Conservation (phyloP, 2,888 invertebrate genomes). For the Scaptomyza caliginosa region DNA sequence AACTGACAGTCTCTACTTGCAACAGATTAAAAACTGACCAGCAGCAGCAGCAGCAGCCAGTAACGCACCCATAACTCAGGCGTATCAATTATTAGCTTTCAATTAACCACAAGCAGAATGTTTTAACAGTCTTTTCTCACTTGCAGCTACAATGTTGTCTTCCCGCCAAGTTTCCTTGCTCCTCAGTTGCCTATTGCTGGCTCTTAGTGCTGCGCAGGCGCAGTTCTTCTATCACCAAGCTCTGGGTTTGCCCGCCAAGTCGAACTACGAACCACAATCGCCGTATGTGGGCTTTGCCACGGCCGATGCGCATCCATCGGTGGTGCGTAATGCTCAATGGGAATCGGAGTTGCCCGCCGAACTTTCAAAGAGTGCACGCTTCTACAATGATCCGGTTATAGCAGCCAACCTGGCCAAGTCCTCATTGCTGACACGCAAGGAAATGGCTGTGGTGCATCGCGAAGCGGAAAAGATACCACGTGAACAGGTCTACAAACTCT, state of each 20-base stretch:
- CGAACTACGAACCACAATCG: constrained; percentile 40
- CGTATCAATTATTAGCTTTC: constrained; percentile 66
- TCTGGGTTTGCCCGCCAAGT: constrained; percentile 43
- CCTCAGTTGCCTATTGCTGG: constrained; percentile 41
- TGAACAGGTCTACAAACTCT: constrained; percentile 89
- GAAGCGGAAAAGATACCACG: constrained; percentile 93
- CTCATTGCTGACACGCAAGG: constrained; percentile 91
- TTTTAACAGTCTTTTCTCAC: constrained; percentile 18
- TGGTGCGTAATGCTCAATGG: constrained; percentile 88
- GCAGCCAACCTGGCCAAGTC: constrained; percentile 90
- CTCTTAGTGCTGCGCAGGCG: constrained; percentile 41
- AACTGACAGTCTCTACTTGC: constrained; percentile 64
- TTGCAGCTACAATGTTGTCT: constrained; percentile 54
- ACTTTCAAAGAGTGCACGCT: constrained; percentile 85
- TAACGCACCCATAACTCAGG: constrained; percentile 63
- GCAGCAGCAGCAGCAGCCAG: constrained; percentile 28
- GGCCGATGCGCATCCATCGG: constrained; percentile 88
- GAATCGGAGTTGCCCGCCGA: constrained; percentile 90
- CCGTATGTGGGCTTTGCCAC: constrained; percentile 71
- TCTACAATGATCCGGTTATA: constrained; percentile 91
- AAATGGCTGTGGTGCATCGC: constrained; percentile 90
- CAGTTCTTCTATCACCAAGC: constrained; percentile 77
- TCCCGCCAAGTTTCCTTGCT: constrained; percentile 50
- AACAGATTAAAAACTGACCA: constrained; percentile 68
- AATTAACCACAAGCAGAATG: constrained; percentile 41